phyloP scores from a whole-genome alignment of 2,113 vertebrate species.

The Suricata suricatta region DNA sequence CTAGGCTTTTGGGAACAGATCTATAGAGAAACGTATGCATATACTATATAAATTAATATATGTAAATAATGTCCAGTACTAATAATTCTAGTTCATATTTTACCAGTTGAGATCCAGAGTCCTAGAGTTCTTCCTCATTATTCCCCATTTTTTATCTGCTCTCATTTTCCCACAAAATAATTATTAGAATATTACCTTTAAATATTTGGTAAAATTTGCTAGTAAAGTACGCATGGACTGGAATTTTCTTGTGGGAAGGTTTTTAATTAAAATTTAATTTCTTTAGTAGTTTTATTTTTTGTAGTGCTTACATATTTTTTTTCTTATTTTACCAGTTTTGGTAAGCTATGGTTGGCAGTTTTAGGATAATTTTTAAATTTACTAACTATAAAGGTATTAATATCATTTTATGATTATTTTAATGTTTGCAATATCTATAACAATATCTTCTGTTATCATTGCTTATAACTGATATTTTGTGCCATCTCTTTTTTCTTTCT shows the following conservation, averaged over 20 bases:
- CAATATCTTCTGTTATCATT: not conserved
- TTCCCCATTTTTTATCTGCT: not conserved
- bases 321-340: not conserved
- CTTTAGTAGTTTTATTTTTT: not conserved
- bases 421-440: not conserved
- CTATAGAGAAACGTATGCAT: not conserved
- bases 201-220: not conserved
- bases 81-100: not conserved
- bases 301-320: not conserved
- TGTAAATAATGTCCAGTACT: not conserved
- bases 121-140: not conserved
- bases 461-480: not conserved
- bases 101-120: not conserved
- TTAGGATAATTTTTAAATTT: not conserved
- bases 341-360: not conserved
- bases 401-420: not conserved
- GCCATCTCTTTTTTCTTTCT: not conserved
- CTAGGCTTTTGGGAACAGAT: not conserved
- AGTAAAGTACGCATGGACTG: not conserved
- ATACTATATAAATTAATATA: not conserved
- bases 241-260: not conserved
- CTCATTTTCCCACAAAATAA: not conserved
- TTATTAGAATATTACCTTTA: not conserved
- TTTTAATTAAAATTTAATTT: not conserved
- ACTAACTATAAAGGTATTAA: not conserved